Evolutionary conservation across 1,140 invertebrate species (phyloP), one percentile per base, ranked within the genome.

Genomic region (Drosophila nigrodunni): DNA sequence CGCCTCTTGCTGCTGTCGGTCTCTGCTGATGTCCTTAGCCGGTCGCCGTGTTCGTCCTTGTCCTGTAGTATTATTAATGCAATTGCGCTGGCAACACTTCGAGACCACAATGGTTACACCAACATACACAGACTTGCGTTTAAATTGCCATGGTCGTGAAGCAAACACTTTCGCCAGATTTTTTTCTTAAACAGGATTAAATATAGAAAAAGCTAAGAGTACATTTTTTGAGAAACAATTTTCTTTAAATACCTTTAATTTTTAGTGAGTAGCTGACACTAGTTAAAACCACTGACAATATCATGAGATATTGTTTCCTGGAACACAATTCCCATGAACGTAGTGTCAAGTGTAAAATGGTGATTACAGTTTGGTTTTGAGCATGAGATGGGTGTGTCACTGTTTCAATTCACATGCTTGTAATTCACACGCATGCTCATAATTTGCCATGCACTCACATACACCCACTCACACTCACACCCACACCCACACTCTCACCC

Each of bases 371-470:
- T 47, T 34, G 59, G 43, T 34, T 49, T 50, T 46, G 61, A 66
- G 60, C 74, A 74, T 59, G 71, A 54, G 67, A 67, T 83, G 73
- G 73, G 66, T 75, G 83, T 87, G 79, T 87, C 70, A 83, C 74
- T 49, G 85, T 85, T 88, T 88, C 80, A 88, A 80, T 89, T 89
- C 88, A 76, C 85, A 78, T 73, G 85, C 74, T 67, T 83, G 77
- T 80, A 78, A 72, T 83, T 88, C 85, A 81, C 85, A 89, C 85
- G 71, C 78, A 86, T 81, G 75, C 80, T 65, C 78, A 86, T 86
- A 81, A 81, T 86, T 86, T 81, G 74, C 59, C 46, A 72, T 64
- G 49, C 69, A 52, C 62, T 43, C 57, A 65, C 59, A 80, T 49
- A 57, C 10, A 57, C 5, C 37, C 65, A 11, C 30, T 15, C 35